phyloP scores from a whole-genome alignment of 1,140 invertebrate genomes.

The Zaprionus taronus region DNA sequence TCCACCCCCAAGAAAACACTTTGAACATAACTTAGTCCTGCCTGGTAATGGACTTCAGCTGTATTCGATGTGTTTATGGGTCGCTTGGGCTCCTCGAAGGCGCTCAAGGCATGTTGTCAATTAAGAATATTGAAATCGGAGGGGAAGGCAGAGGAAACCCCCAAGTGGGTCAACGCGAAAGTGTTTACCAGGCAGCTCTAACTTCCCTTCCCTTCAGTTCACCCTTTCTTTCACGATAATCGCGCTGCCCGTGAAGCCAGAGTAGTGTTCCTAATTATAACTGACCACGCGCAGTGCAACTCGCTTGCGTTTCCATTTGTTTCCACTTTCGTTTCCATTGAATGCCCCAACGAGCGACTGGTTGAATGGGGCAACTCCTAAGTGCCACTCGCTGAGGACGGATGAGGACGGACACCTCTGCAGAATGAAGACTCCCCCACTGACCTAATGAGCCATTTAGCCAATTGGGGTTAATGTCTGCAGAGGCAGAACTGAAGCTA shows the following conservation, averaged over 20 bases:
- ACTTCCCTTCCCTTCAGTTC: constrained; percentile 13
- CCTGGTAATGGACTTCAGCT: constrained; percentile 47
- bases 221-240: constrained; percentile 44
- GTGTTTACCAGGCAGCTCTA: constrained; percentile 35
- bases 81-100: constrained; percentile 31
- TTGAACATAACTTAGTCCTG: constrained; percentile 44
- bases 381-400: constrained; percentile 25
- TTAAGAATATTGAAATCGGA: constrained; percentile 70
- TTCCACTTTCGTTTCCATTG: constrained; percentile 41
- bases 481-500: background rate
- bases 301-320: constrained; percentile 50
- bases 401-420: background rate
- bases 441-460: constrained; percentile 79
- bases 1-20: constrained; percentile 28
- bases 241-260: constrained; percentile 62
- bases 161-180: constrained; percentile 45
- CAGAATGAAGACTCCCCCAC: constrained; percentile 44
- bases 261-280: constrained; percentile 71
- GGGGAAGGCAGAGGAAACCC: background rate
- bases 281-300: constrained; percentile 77
- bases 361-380: constrained; percentile 41
- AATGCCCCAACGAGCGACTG: constrained; percentile 36
- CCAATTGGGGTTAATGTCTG: constrained; percentile 76
- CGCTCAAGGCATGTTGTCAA: constrained; percentile 54
- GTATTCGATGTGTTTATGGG: constrained; percentile 60